Conservation (phyloP, 2,113 vertebrate species). For the Puma concolor region DNA sequence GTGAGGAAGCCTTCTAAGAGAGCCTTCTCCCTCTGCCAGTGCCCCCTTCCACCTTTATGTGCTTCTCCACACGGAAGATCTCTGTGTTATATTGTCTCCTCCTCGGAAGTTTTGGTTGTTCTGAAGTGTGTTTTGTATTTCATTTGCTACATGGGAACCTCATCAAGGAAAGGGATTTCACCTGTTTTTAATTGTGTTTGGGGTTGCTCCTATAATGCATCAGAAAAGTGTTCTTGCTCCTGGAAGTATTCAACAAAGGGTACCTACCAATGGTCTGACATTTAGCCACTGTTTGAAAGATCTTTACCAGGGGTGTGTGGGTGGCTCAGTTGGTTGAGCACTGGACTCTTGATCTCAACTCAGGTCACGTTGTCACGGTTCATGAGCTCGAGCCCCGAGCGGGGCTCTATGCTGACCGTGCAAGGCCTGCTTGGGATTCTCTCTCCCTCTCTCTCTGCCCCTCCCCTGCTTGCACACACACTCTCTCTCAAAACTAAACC, state of each 20-base stretch:
- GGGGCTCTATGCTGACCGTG: too few species aligned
- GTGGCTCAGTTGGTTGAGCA: too few species aligned
- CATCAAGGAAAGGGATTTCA: not conserved
- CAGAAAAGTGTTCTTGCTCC: not conserved
- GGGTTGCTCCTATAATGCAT: not conserved
- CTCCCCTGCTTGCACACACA: too few species aligned
- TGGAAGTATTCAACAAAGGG: not conserved
- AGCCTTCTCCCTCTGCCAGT: rapidly evolving
- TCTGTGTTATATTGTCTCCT: not conserved
- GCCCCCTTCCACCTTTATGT: rapidly evolving
- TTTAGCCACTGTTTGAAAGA: not conserved
- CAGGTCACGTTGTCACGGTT: too few species aligned
- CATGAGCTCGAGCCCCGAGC: too few species aligned
- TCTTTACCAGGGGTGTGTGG: not conserved
- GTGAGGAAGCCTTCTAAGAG: not conserved
- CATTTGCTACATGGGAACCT: not conserved
- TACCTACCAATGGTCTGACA: not conserved
- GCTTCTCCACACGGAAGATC: not conserved
- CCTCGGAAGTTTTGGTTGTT: not conserved
- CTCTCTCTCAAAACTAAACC: too few species aligned
- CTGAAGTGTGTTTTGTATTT: not conserved
- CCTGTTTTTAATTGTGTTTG: not conserved
- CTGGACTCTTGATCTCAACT: too few species aligned
- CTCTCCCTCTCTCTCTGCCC: too few species aligned
- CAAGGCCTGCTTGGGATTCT: too few species aligned